Evolutionary conservation across 1,140 invertebrate species (phyloP).

Genomic region (Drosophila miranda): DNA sequence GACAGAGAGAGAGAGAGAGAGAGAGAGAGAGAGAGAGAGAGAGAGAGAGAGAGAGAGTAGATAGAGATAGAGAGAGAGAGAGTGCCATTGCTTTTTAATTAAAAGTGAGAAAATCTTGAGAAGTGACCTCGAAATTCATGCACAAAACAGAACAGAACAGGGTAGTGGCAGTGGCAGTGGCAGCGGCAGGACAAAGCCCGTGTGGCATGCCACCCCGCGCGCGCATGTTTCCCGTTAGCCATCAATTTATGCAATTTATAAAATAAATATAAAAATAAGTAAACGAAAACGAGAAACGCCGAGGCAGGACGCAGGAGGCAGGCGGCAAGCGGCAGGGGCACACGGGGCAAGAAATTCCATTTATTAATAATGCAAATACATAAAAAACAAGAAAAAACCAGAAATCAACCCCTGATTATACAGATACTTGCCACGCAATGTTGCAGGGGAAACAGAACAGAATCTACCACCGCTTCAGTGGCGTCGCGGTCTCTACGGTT

Average conservation of each 20-base stretch:
- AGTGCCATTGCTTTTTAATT: conserved; percentile 75
- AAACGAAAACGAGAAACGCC: conserved; percentile 42
- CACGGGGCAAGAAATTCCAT: conserved; percentile 61
- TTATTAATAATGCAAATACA: conserved; percentile 81
- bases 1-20: not conserved
- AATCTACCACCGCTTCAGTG: conserved; percentile 48
- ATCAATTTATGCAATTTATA: conserved; percentile 80
- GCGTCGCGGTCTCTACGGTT: conserved; percentile 18
- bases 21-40: not conserved
- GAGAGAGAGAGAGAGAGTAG: conserved; percentile 4
- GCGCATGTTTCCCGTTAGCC: conserved; percentile 38
- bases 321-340: conserved; percentile 43
- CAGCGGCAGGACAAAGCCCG: conserved; percentile 25
- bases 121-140: conserved; percentile 43
- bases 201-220: conserved; percentile 32
- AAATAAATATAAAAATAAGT: conserved; percentile 77
- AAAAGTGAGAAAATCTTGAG: conserved; percentile 73
- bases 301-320: conserved; percentile 7
- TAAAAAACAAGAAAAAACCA: conserved; percentile 79
- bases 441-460: not conserved
- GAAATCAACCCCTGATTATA: conserved; percentile 80
- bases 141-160: conserved; percentile 52
- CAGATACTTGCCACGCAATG: conserved; percentile 62
- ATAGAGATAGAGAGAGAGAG: conserved; percentile 1
- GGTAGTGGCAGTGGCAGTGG: conserved; percentile 14